A percentile compares a stretch with the other conserved stretches of the same genome.
phyloP scores from a whole-genome alignment of 2,113 vertebrate species.

The Monopterus albus region DNA sequence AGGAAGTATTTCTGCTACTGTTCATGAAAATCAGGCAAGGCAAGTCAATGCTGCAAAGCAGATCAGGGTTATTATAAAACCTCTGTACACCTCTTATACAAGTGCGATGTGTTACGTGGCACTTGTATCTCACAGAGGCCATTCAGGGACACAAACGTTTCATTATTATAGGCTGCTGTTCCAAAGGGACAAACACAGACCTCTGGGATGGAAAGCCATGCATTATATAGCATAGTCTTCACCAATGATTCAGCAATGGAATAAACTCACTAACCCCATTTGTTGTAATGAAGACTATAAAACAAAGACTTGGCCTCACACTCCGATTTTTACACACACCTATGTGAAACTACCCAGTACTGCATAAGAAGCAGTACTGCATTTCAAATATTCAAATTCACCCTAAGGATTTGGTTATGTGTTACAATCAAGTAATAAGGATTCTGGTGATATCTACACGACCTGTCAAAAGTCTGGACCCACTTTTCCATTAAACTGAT shows the following conservation, averaged over 20 bases:
- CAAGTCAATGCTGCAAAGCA: neutral
- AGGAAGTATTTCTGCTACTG: neutral
- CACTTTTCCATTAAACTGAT: too few relatives aligned
- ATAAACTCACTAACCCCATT: too few relatives aligned
- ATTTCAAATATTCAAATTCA: neutral
- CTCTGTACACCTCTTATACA: conserved; percentile 14
- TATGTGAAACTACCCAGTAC: neutral
- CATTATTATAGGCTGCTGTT: neutral
- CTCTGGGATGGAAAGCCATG: too few relatives aligned
- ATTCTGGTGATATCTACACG: neutral
- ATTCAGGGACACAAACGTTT: neutral
- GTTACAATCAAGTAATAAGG: neutral
- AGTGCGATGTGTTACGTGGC: neutral
- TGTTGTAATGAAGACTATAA: too few relatives aligned
- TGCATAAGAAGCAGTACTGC: neutral
- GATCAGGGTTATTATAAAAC: neutral
- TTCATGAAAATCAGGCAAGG: neutral
- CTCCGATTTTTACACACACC: neutral
- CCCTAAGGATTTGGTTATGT: neutral
- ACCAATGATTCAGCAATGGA: too few relatives aligned
- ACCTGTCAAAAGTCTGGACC: too few relatives aligned
- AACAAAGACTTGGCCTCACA: too few relatives aligned
- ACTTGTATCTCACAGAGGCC: neutral
- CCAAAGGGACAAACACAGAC: neutral
- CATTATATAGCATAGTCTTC: neutral